Conservation (phyloP, 2,797 vertebrate genomes). For the Hephaestus fuliginosus region DNA sequence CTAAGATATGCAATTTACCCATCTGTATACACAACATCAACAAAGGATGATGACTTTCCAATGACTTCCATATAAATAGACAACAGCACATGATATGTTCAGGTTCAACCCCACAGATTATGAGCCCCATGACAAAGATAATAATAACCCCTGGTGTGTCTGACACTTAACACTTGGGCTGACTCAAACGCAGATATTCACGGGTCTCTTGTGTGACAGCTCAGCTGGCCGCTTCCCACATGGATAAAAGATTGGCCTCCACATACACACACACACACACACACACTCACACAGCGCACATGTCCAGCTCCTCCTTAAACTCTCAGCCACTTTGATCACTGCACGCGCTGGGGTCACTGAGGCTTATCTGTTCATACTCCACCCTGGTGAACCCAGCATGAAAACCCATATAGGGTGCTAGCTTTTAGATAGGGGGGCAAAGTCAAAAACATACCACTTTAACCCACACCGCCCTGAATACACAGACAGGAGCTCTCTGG, state of each 20-base stretch:
- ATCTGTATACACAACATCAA: constrained; percentile 30
- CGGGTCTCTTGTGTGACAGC: constrained; percentile 48
- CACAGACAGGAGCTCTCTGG: constrained; percentile 7
- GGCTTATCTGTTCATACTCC: constrained; percentile 68
- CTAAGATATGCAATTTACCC: neutral
- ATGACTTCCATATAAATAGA: constrained; percentile 58
- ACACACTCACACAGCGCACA: constrained; percentile 43
- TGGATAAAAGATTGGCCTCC: constrained; percentile 38
- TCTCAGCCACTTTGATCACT: constrained; percentile 30
- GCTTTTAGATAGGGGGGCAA: constrained; percentile 62
- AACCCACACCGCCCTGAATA: constrained; percentile 25
- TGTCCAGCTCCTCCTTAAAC: constrained; percentile 54
- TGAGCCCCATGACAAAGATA: constrained; percentile 63
- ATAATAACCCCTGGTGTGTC: constrained; percentile 66
- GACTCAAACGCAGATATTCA: constrained; percentile 53
- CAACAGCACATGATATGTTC: constrained; percentile 37
- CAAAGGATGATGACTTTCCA: constrained; percentile 46
- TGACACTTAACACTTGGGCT: constrained; percentile 57
- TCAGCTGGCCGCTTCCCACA: constrained; percentile 64
- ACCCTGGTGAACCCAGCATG: constrained; percentile 52
- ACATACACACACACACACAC: neutral
- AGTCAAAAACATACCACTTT: constrained; percentile 63
- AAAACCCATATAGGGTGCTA: constrained; percentile 47
- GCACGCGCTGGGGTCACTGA: constrained; percentile 55
- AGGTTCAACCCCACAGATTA: constrained; percentile 40